These are phyloP conservation scores for Podiceps cristatus DNA, from an alignment of 2,113 vertebrate species.

Conservation along the genomic window DNA sequence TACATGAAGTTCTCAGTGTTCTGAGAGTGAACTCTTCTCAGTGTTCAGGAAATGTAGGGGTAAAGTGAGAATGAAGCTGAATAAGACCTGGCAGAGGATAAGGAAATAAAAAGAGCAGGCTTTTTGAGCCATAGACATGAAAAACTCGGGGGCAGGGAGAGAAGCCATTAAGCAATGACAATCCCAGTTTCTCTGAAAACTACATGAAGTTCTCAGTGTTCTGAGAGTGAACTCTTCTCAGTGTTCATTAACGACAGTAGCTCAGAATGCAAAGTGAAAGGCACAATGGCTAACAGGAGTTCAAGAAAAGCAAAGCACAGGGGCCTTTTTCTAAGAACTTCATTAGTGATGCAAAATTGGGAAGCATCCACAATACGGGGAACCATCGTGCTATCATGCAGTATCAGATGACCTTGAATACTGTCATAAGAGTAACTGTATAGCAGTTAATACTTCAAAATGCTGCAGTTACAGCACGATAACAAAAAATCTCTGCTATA, in stretches of 20 bases:
- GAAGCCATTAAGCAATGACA: not conserved
- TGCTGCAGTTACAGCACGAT: not conserved
- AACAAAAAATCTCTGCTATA: not conserved
- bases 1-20: not conserved
- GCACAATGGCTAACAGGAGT: not conserved
- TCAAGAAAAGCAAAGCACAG: not conserved
- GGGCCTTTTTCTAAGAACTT: not conserved
- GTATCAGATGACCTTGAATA: not conserved
- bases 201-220: not conserved
- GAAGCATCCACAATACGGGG: not conserved
- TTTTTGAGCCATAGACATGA: not conserved
- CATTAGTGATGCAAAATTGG: not conserved
- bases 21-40: not conserved
- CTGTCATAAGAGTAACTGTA: not conserved
- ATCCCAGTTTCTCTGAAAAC: not conserved
- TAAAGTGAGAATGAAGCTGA: not conserved
- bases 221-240: not conserved
- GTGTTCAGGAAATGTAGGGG: not conserved
- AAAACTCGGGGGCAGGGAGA: not conserved
- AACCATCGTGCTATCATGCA: not conserved
- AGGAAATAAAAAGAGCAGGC: not conserved
- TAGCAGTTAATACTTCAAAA: not conserved
- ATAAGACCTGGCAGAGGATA: not conserved
- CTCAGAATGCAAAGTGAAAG: not conserved
- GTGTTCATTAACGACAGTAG: not conserved